These are phyloP conservation scores for Apogon talboti DNA, from an alignment of 2,797 vertebrate genomes.

Conservation along the genomic window DNA sequence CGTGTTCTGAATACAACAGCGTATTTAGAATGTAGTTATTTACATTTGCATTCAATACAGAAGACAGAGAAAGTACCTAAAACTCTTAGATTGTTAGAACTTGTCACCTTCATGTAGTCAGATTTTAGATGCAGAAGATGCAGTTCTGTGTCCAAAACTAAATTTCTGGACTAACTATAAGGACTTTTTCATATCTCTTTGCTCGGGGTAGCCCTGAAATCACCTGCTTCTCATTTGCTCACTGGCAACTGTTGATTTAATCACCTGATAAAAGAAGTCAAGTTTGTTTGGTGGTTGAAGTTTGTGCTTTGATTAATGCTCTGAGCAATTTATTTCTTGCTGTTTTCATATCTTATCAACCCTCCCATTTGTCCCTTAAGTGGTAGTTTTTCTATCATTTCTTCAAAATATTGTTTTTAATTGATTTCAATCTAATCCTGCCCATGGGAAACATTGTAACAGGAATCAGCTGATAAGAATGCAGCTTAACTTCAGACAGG, in stretches of 20 bases:
- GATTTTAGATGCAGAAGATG: too few relatives aligned
- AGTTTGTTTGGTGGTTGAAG: neutral
- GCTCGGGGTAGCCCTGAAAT: neutral
- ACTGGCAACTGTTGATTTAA: neutral
- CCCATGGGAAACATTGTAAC: conserved; percentile 47
- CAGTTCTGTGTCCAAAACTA: too few relatives aligned
- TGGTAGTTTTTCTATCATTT: neutral
- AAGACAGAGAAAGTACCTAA: neutral
- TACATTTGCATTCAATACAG: conserved; percentile 13
- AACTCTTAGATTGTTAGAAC: too few relatives aligned
- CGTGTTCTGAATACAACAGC: conserved; percentile 2
- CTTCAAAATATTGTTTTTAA: conserved; percentile 26
- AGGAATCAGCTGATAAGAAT: conserved; percentile 67
- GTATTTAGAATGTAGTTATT: neutral
- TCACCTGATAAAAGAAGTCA: neutral
- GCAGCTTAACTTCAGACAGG: conserved; percentile 49
- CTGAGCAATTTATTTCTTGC: neutral
- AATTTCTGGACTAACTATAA: too few relatives aligned
- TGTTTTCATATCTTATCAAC: conserved; percentile 23
- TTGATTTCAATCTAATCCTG: conserved; percentile 38
- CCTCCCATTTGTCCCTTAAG: neutral
- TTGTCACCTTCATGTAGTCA: too few relatives aligned
- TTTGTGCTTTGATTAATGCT: neutral
- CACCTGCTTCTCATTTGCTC: neutral
- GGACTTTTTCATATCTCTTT: too few relatives aligned